Base-by-base conservation (phyloP, 1,140 invertebrate species). In the Lepidotrigona ventralis region DNA sequence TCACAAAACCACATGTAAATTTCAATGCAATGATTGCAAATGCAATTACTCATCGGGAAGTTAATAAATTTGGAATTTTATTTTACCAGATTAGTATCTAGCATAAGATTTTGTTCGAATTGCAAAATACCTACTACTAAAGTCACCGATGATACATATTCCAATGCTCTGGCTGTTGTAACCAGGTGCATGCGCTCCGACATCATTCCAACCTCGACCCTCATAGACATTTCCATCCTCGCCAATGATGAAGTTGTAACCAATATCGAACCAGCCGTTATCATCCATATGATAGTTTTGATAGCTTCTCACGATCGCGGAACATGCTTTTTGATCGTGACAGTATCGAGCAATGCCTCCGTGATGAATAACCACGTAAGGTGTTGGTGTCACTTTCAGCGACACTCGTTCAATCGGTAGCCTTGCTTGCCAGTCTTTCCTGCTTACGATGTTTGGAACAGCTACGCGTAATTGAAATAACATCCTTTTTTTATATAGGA, bases 151-250 rank as follows among this genome's bases (percentile, higher is more conserved):
- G 26, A 96, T 91, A 75, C 95, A 96, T 84, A 97, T 95, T 26
- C 96, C 96, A 51, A 97, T 94, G 79, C 96, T 96, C 73, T 95
- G 95, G 46, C 88, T 89, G 90, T 98, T 97, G 91, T 96, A 97
- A 66, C 94, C 94, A 17, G 94, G 91, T 5, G 96, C 95, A 87
- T 97, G 97, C 1, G 96, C 96, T 0, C 97, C 97, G 1, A 95
- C 81, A 1, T 91, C 90, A 29, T 95, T 94, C 96, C 96, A 98
- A 9, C 97, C 97, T 19, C 97, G 95, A 6, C 96, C 97, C 90
- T 97, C 96, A 88, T 96, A 96, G 0, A 95, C 94, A 23, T 94
- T 95, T 0, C 96, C 96, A 91, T 97, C 96, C 54, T 95, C 95
- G 8, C 96, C 96, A 60, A 97, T 95, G 51, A 96, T 81, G 85